Conservation (phyloP, 1,140 invertebrate genomes). For the Gerris buenoi region DNA sequence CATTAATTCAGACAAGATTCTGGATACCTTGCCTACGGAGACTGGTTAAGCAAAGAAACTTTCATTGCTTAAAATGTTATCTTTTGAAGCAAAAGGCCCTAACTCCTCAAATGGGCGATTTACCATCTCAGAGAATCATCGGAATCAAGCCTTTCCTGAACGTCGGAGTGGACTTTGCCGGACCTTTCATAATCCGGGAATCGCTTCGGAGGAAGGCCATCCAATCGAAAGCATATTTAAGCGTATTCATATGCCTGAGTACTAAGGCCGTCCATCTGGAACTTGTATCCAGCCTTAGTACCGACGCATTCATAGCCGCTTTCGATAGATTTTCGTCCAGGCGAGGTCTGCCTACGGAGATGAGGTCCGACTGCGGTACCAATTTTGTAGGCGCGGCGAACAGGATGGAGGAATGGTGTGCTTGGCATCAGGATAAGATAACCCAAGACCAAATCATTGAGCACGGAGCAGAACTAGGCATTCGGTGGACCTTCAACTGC, state of each 20-base stretch:
- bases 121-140: not conserved
- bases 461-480: too few species aligned
- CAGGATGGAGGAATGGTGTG: slow-evolving; percentile 22
- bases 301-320: slow-evolving; percentile 24
- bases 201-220: slow-evolving; percentile 18
- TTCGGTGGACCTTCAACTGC: slow-evolving; percentile 32
- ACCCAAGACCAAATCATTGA: too few species aligned
- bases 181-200: slow-evolving; percentile 14
- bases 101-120: not conserved
- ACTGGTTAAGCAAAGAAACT: not conserved
- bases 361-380: slow-evolving; percentile 28
- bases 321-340: slow-evolving; percentile 23
- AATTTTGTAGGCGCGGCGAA: too few species aligned
- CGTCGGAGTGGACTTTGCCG: slow-evolving; percentile 12
- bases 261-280: too few species aligned
- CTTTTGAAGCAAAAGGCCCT: not conserved
- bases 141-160: not conserved
- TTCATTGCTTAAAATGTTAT: not conserved
- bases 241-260: too few species aligned
- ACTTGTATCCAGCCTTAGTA: slow-evolving; percentile 22
- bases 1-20: not conserved
- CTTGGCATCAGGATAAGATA: slow-evolving; percentile 10
- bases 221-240: slow-evolving; percentile 26
- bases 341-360: slow-evolving; percentile 19
- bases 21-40: not conserved